A percentile compares a stretch with the other conserved stretches of the same genome.
Conservation (phyloP, 1,140 invertebrate species). For the Leptonema lineaticorne region DNA sequence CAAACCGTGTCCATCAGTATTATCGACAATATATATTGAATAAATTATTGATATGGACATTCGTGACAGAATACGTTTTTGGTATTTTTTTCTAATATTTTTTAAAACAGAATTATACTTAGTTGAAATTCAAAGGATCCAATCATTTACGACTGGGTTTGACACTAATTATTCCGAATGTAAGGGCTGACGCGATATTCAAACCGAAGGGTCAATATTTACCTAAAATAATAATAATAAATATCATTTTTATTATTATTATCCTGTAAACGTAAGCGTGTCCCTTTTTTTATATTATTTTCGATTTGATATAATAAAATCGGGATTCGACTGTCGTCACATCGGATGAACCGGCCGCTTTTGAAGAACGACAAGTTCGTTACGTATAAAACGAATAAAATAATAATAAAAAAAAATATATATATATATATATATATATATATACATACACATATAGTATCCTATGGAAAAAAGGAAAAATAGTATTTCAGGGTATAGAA, state of each 20-base stretch:
- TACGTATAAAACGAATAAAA: too few species aligned
- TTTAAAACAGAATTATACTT: too few species aligned
- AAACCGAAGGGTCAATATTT: neutral
- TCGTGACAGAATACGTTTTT: too few species aligned
- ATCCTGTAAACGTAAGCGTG: neutral
- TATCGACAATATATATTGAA: too few species aligned
- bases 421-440: too few species aligned
- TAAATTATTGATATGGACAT: too few species aligned
- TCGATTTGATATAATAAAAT: slow-evolving; percentile 3
- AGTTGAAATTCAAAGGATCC: slow-evolving; percentile 5
- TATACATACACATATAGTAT: too few species aligned
- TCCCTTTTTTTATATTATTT: neutral
- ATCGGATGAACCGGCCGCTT: slow-evolving; percentile 1
- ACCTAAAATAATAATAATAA: neutral
- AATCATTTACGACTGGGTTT: slow-evolving; percentile 9
- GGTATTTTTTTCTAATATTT: too few species aligned
- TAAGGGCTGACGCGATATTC: neutral
- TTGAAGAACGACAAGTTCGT: slow-evolving; percentile 12
- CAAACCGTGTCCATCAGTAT: too few species aligned
- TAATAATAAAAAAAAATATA: neutral
- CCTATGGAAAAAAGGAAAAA: neutral
- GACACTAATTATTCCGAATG: slow-evolving; percentile 7
- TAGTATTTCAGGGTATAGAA: neutral
- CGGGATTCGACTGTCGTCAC: neutral
- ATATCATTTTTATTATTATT: neutral